Percentiles rank a stretch among this genome's conserved stretches.
phyloP scores from a whole-genome alignment of 2,797 vertebrate genomes.

The Karalla daura region DNA sequence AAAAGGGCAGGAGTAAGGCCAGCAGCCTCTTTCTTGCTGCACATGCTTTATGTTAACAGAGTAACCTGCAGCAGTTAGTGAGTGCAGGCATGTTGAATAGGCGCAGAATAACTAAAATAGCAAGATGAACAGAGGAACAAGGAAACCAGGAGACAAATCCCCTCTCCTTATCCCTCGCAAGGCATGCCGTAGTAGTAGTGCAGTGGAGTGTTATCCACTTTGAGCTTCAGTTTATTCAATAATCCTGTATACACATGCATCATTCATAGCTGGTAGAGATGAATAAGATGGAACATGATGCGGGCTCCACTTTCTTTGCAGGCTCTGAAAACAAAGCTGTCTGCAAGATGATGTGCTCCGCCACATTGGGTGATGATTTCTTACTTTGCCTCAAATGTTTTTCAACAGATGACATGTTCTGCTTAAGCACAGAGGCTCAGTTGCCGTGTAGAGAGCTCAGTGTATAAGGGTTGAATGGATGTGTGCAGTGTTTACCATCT shows the following conservation, averaged over 20 bases:
- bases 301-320: conserved; percentile 20
- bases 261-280: conserved; percentile 39
- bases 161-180: conserved; percentile 5
- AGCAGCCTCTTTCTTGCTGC: conserved; percentile 25
- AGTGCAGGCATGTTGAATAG: not conserved
- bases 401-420: conserved; percentile 24
- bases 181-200: conserved; percentile 31
- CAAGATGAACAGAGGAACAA: conserved; percentile 21
- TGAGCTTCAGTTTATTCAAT: conserved; percentile 42
- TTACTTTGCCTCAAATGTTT: conserved; percentile 21
- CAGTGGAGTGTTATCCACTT: conserved; percentile 33
- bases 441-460: not conserved
- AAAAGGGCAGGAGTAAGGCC: conserved; percentile 40
- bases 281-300: conserved; percentile 25
- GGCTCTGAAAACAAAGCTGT: conserved; percentile 52
- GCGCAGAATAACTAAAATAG: conserved; percentile 5
- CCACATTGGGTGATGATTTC: conserved; percentile 20
- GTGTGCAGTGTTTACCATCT: not conserved
- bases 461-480: not conserved
- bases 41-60: conserved; percentile 31
- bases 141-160: conserved; percentile 15
- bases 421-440: conserved; percentile 15
- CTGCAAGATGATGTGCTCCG: conserved; percentile 13
- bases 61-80: conserved; percentile 30
- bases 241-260: conserved; percentile 40